Conservation (phyloP, 1,140 invertebrate genomes). For the Drosophila elegans region DNA sequence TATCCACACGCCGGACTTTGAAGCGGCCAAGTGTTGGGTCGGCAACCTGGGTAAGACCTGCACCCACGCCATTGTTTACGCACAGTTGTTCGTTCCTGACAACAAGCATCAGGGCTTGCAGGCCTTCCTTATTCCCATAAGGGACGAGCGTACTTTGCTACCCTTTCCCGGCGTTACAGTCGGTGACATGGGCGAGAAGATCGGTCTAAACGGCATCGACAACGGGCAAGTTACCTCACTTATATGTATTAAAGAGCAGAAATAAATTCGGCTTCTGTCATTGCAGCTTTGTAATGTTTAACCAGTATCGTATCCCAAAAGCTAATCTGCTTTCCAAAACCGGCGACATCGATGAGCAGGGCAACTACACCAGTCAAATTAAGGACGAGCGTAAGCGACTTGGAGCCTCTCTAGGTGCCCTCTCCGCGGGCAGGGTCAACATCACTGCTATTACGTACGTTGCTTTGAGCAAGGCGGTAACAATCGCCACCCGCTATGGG, state of each 20-base stretch:
- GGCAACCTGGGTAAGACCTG: constrained; percentile 89
- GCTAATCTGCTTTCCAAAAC: constrained; percentile 93
- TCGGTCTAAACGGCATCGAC: constrained; percentile 93
- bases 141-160: constrained; percentile 89
- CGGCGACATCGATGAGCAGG: constrained; percentile 93
- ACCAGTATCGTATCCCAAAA: constrained; percentile 92
- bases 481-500: constrained; percentile 93
- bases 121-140: constrained; percentile 92
- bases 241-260: no score
- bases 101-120: constrained; percentile 91
- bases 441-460: constrained; percentile 85
- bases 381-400: constrained; percentile 92
- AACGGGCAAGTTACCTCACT: constrained; percentile 87
- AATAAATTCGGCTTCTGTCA: background rate
- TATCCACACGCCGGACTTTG: constrained; percentile 92
- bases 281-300: constrained; percentile 91
- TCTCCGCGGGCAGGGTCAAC: constrained; percentile 91
- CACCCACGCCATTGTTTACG: constrained; percentile 94
- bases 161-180: constrained; percentile 90
- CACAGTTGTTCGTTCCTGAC: constrained; percentile 92
- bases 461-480: constrained; percentile 87
- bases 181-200: constrained; percentile 93
- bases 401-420: constrained; percentile 92
- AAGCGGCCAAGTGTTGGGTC: constrained; percentile 94
- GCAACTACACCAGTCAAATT: constrained; percentile 91